Evolutionary conservation across 2,888 invertebrate genomes (phyloP).

Genomic region (Athalia rosae): DNA sequence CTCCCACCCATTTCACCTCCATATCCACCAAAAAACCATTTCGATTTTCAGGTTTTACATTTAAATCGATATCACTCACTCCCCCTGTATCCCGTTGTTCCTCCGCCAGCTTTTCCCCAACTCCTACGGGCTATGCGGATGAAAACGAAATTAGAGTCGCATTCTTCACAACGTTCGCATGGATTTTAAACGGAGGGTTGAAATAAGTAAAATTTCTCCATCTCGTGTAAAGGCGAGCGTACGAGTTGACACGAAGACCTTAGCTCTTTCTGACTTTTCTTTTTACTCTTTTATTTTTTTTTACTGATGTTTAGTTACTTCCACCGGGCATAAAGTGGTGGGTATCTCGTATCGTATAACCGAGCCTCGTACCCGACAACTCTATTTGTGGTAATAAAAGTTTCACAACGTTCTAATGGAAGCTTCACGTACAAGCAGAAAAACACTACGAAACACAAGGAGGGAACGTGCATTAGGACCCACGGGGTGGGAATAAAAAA

Average conservation of each 20-base stretch:
- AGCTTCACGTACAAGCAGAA: slow-evolving; percentile 28
- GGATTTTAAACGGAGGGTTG: neutral
- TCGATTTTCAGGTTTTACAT: slow-evolving; percentile 45
- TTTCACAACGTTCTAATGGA: slow-evolving; percentile 39
- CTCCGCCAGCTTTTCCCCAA: neutral
- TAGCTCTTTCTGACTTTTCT: neutral
- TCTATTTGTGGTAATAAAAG: slow-evolving; percentile 20
- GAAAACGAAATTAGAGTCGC: slow-evolving; percentile 24
- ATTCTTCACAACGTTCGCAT: neutral
- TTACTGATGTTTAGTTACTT: neutral
- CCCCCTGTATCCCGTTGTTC: slow-evolving; percentile 2
- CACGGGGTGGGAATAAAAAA: neutral
- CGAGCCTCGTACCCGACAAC: neutral
- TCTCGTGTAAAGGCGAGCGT: neutral
- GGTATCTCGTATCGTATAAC: no score
- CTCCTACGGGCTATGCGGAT: neutral
- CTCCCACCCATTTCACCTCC: slow-evolving; percentile 43
- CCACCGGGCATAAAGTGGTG: no score
- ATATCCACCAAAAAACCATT: slow-evolving; percentile 25
- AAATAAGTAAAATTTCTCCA: no score
- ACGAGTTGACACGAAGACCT: neutral
- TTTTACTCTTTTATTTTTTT: neutral
- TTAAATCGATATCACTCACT: slow-evolving; percentile 47
- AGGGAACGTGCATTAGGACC: slow-evolving; percentile 20
- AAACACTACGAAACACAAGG: neutral